Base-by-base conservation (phyloP, 2,888 invertebrate species). In the Tenthredo distinguenda region DNA sequence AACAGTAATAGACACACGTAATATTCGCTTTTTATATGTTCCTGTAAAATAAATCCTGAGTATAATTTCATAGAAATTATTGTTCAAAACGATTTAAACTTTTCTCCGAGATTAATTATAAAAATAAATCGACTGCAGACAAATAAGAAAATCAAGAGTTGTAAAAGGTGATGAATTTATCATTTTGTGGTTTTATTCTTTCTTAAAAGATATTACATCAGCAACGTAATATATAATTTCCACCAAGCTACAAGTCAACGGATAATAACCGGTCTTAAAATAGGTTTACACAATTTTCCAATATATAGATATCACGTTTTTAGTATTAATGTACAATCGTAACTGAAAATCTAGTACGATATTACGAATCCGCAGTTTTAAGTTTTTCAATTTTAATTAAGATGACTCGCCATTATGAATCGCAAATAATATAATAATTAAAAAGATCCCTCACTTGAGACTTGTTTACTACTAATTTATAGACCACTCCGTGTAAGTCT, bases 201-300 rank as follows among this genome's bases (percentile, higher is more conserved):
- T 21, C 18, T 58, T 12, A 81, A 21, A 81, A 81, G 37, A 81
- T 81, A 81, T 81, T 81, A 81, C 81, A 81, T 81, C 21, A 62
- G 81, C 81, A 81, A 81, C 81, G 62, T 81, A 81, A 81, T 81
- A 81, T 81, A 58, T 62, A 50, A 81, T 68, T 34, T 81, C 62
- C 81, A 58, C 62, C 81, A 81, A 81, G 79, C 79, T 58, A 37
- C 10, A 81, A 62, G 37, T 62, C 37, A 62, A 81, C 40, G 37
- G 34, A 81, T 62, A 86, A 55, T 83, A 82, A 83, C 87, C 90
- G 87, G 87, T 89, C 87, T 89, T 88, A 88, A 89, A 88, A 87
- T 88, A 88, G 55, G 82, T 88, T 87, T 85, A 86, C 87, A 87
- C 81, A 86, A 76, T 86, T 86, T 83, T 84, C 85, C 88, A 58